These are phyloP conservation scores for Ailurus styani DNA, from an alignment of 2,113 vertebrate species.

Conservation along the genomic window DNA sequence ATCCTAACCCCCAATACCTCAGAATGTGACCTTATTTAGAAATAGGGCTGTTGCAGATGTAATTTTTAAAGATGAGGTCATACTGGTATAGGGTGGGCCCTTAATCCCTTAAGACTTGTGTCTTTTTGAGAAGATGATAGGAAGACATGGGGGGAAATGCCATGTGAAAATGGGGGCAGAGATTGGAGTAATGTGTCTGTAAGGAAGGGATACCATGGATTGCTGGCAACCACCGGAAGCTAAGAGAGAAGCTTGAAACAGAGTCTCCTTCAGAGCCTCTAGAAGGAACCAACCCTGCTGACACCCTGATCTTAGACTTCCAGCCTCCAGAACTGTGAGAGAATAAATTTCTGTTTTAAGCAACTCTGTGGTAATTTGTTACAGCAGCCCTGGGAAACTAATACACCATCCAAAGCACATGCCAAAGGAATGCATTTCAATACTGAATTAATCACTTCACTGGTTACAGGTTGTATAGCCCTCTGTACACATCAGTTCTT, in stretches of 20 bases:
- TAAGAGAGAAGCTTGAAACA: not conserved
- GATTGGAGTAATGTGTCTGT: not conserved
- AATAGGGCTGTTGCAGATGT: not conserved
- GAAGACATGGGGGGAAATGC: not conserved
- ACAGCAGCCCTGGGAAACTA: not conserved
- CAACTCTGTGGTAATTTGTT: not conserved
- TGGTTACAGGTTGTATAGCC: not conserved
- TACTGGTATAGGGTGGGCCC: not conserved
- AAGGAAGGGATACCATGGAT: not conserved
- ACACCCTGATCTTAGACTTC: not conserved
- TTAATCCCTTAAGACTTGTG: not conserved
- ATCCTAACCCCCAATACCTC: not conserved
- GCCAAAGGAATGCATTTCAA: not conserved
- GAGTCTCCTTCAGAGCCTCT: not conserved
- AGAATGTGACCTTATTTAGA: not conserved
- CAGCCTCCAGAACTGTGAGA: not conserved
- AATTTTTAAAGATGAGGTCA: not conserved
- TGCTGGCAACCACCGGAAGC: not conserved
- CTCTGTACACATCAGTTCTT: not conserved
- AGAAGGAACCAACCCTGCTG: not conserved
- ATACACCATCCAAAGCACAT: not conserved
- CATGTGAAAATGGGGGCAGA: not conserved
- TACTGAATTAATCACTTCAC: not conserved
- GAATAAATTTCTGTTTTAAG: not conserved
- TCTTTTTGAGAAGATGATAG: not conserved